phyloP scores from a whole-genome alignment of 2,113 vertebrate species.

The Canis aureus region DNA sequence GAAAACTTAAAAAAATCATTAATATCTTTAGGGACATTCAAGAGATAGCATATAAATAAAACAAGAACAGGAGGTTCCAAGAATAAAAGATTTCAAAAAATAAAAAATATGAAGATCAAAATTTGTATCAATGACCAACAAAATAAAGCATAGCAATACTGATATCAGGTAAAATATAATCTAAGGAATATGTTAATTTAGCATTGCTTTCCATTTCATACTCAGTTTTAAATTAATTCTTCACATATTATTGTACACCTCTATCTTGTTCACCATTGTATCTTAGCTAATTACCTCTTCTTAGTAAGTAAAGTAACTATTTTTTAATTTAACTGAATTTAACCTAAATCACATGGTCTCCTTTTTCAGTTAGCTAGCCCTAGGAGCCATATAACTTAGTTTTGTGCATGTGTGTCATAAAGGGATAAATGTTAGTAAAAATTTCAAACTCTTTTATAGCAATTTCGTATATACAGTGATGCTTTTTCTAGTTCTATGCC shows the following conservation, averaged over 20 bases:
- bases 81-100: neutral
- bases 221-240: slow-evolving; percentile 29
- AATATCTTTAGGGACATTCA: neutral
- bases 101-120: neutral
- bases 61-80: neutral
- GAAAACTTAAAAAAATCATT: neutral
- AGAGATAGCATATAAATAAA: neutral
- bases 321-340: neutral
- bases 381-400: neutral
- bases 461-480: neutral
- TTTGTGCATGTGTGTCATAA: neutral
- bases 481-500: neutral
- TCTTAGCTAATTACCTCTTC: slow-evolving; percentile 3
- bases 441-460: neutral
- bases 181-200: neutral
- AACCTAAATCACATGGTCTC: neutral
- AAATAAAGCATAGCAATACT: neutral
- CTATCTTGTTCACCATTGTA: neutral
- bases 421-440: neutral
- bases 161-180: neutral
- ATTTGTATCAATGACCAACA: neutral
- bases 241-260: neutral
- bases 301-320: neutral
- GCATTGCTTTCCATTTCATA: neutral
- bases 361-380: neutral